A percentile compares a stretch with the other conserved stretches of the same genome.
These are phyloP conservation scores for Eleutherodactylus coqui DNA, from an alignment of 2,797 vertebrate species.

Conservation along the genomic window DNA sequence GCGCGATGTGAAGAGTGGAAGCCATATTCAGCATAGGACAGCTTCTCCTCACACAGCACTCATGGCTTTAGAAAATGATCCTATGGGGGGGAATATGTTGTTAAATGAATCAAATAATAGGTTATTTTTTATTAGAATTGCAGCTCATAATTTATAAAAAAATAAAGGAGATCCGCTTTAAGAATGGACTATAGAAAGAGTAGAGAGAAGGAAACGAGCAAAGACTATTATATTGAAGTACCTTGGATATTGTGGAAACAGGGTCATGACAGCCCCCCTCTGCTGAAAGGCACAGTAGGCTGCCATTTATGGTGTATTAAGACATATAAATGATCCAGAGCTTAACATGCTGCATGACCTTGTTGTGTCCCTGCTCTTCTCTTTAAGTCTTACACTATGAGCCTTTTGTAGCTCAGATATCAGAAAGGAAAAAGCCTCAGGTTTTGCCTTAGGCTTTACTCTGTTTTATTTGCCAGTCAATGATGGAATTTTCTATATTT, in stretches of 20 bases:
- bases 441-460: conserved; percentile 18
- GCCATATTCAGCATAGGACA: no score
- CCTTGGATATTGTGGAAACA: not conserved
- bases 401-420: not conserved
- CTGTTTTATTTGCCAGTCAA: not conserved
- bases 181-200: no score
- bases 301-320: not conserved
- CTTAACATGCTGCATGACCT: conserved; percentile 8
- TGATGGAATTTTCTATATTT: not conserved
- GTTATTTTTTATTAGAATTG: no score
- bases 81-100: no score
- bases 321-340: not conserved
- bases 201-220: no score
- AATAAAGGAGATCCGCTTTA: no score
- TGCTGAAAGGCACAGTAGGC: not conserved
- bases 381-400: not conserved
- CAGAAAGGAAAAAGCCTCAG: not conserved
- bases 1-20: no score
- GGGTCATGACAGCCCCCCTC: not conserved
- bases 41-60: no score
- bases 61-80: no score
- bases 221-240: no score
- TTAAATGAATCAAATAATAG: no score
- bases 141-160: no score
- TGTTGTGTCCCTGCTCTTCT: conserved; percentile 1